These are phyloP conservation scores for Lutraria rhynchaena DNA, from an alignment of 1,140 invertebrate species.

Conservation along the genomic window DNA sequence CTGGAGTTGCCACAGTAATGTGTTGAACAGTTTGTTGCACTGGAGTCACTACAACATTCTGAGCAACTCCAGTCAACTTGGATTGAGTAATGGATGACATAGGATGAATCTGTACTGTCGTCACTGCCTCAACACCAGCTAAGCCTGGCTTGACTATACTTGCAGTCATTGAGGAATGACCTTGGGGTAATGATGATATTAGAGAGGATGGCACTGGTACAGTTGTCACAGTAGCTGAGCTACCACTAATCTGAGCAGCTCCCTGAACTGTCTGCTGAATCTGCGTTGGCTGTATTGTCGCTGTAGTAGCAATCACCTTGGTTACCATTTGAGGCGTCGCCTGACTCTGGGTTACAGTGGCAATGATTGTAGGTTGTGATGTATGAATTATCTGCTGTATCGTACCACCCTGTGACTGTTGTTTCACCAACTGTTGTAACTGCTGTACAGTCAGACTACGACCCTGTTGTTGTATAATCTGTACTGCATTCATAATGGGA, in stretches of 20 bases:
- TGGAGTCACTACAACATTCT: constrained; percentile 61
- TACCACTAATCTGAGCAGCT: constrained; percentile 28
- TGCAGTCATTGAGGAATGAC: constrained; percentile 56
- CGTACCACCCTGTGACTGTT: constrained; percentile 62
- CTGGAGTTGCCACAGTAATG: constrained; percentile 42
- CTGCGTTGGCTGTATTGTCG: constrained; percentile 61
- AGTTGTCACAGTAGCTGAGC: constrained; percentile 36
- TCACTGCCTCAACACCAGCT: constrained; percentile 42
- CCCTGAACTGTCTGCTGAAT: constrained; percentile 64
- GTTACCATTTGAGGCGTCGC: constrained; percentile 69
- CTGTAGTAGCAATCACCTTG: constrained; percentile 68
- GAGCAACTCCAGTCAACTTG: constrained; percentile 52
- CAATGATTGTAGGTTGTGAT: constrained; percentile 77
- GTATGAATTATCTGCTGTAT: constrained; percentile 68
- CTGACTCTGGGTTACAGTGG: constrained; percentile 73
- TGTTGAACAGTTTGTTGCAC: constrained; percentile 64
- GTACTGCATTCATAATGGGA: constrained; percentile 64
- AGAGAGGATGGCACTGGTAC: constrained; percentile 42
- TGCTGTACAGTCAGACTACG: constrained; percentile 67
- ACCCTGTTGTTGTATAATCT: constrained; percentile 69
- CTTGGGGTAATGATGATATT: constrained; percentile 60
- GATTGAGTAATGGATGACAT: constrained; percentile 52
- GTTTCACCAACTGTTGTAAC: constrained; percentile 76
- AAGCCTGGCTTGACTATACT: constrained; percentile 60
- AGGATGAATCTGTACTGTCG: constrained; percentile 68